Evolutionary conservation across 2,113 vertebrate genomes (phyloP).

Genomic region (Proterorhinus semilunaris): DNA sequence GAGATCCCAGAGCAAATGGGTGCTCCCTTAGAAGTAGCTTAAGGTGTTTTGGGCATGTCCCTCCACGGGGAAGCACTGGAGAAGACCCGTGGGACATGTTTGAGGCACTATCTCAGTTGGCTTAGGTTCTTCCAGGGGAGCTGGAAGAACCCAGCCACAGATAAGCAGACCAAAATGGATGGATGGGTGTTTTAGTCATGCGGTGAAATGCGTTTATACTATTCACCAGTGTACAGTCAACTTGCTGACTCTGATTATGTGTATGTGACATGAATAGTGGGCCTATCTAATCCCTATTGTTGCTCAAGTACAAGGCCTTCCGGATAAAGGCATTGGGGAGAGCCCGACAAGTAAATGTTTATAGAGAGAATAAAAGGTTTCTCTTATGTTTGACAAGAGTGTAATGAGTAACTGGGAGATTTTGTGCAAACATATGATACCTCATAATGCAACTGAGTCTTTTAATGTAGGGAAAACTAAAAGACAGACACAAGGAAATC

Average conservation of each 20-base stretch:
- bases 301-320: constrained; percentile 14
- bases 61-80: too few relatives aligned
- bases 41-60: too few relatives aligned
- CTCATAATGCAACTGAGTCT: background rate
- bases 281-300: constrained; percentile 6
- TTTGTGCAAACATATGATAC: background rate
- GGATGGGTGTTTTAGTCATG: background rate
- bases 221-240: background rate
- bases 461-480: background rate
- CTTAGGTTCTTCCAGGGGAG: too few relatives aligned
- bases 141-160: too few relatives aligned
- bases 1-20: too few relatives aligned
- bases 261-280: constrained; percentile 13
- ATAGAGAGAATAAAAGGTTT: constrained; percentile 26
- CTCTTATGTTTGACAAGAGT: constrained; percentile 8
- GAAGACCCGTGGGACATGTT: too few relatives aligned
- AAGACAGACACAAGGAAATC: background rate
- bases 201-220: constrained; percentile 12
- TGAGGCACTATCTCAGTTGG: too few relatives aligned
- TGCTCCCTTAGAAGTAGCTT: too few relatives aligned
- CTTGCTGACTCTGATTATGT: constrained; percentile 1
- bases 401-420: constrained; percentile 36
- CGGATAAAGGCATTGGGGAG: constrained; percentile 7
- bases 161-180: too few relatives aligned
- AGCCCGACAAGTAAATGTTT: constrained; percentile 43